Percentiles rank a stretch among this genome's conserved stretches.
These are phyloP conservation scores for Deroplatys truncata DNA, from an alignment of 2,888 invertebrate genomes.

Conservation along the genomic window DNA sequence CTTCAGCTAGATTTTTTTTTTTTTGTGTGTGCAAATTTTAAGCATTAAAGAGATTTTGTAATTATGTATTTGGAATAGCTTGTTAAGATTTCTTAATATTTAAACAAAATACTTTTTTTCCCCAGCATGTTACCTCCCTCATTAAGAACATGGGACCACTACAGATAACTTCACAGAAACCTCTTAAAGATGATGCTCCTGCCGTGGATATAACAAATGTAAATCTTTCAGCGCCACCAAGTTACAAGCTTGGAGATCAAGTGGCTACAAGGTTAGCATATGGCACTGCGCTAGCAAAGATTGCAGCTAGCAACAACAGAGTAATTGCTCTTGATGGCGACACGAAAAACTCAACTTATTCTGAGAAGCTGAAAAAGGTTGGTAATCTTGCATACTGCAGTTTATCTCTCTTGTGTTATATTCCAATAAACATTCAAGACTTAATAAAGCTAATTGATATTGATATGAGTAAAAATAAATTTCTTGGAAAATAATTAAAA, in stretches of 20 bases:
- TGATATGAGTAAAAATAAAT: no score
- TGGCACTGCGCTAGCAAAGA: slow-evolving; percentile 88
- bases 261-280: slow-evolving; percentile 92
- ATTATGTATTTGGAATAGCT: no score
- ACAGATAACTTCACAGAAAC: slow-evolving; percentile 59
- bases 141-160: slow-evolving; percentile 65
- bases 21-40: no score
- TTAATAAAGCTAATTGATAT: neutral
- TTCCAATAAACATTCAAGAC: neutral
- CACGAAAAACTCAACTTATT: slow-evolving; percentile 97
- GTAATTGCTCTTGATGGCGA: slow-evolving; percentile 96
- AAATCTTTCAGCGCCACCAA: slow-evolving; percentile 72
- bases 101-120: neutral
- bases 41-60: no score
- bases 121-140: slow-evolving; percentile 58
- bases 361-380: slow-evolving; percentile 81
- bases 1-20: no score
- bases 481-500: no score
- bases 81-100: no score
- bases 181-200: slow-evolving; percentile 64
- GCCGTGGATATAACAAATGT: slow-evolving; percentile 68
- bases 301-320: slow-evolving; percentile 62
- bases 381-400: slow-evolving; percentile 2
- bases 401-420: neutral
- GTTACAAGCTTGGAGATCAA: slow-evolving; percentile 70